Conservation (phyloP, 2,888 invertebrate species). For the Oligia fasciuncula region DNA sequence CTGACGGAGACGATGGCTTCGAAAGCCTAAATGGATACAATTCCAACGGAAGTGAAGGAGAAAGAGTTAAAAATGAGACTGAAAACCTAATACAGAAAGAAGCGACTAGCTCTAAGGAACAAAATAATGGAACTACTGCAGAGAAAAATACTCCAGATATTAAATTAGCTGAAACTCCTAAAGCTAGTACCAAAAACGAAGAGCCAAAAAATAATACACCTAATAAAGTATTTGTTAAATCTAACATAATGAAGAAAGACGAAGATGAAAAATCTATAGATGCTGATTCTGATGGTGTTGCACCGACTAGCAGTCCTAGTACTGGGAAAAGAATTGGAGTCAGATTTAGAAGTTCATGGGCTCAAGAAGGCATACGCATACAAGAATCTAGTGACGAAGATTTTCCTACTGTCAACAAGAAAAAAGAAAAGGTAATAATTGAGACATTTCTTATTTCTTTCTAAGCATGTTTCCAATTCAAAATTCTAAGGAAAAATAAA, state of each 20-base stretch:
- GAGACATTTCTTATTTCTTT: background rate
- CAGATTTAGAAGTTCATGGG: conserved; percentile 84
- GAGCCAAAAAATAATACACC: conserved; percentile 38
- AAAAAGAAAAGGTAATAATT: conserved; percentile 81
- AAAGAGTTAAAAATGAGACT: conserved; percentile 70
- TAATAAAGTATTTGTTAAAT: conserved; percentile 47
- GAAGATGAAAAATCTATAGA: conserved; percentile 85
- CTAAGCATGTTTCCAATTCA: conserved; percentile 46
- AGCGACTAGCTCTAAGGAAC: conserved; percentile 66
- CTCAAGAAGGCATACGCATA: conserved; percentile 72
- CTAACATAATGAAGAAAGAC: conserved; percentile 77
- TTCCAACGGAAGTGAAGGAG: conserved; percentile 91
- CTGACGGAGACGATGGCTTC: conserved; percentile 94
- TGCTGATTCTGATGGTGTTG: conserved; percentile 81
- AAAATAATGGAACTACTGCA: conserved; percentile 64
- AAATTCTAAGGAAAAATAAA: conserved; percentile 32
- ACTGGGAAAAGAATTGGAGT: conserved; percentile 81
- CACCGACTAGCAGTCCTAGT: conserved; percentile 78
- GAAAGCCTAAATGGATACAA: conserved; percentile 96
- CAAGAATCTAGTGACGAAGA: conserved; percentile 84
- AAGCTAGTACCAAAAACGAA: conserved; percentile 47
- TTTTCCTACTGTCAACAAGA: conserved; percentile 73
- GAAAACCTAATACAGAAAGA: conserved; percentile 64
- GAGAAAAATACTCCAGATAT: conserved; percentile 51
- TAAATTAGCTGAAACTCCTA: conserved; percentile 48